Evolutionary conservation across 2,888 invertebrate genomes (phyloP), one percentile per base, ranked within the genome.

Genomic region (Parnassius glacialis): DNA sequence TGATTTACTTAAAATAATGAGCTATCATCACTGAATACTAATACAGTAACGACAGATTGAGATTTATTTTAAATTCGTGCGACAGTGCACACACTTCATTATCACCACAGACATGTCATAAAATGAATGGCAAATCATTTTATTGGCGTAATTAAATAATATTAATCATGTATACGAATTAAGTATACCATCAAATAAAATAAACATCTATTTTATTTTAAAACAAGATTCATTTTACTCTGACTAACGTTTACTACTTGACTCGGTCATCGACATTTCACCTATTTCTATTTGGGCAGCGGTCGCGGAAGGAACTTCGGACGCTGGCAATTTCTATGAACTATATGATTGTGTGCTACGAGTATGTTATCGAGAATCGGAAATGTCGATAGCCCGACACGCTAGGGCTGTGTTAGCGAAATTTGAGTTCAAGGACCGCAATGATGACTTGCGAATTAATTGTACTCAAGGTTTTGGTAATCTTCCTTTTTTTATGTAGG

Each of bases 231-330:
- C 43, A 61, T 10, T 61, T 64, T 61, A 48, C 57, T 59, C 9
- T 50, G 9, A 1, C 59, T 69, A 12, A 2, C 43, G n/a, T 44
- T 73, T 68, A 64, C 10, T 41, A 50, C 70, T 59, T 52, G 25
- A 43, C 59, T 66, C 68, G 78, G 76, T 79, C 80, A 70, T 70
- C 67, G 74, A 74, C 78, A 65, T 70, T 76, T 78, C 74, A 76
- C 78, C 78, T 73, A 81, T 79, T 78, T 80, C 72, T 70, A 74
- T 73, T 74, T 70, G 68, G 70, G 68, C 69, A 68, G 67, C 58
- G 67, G 65, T 47, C 68, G 67, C 67, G 65, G 69, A 70, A 72
- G 67, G 64, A 68, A 65, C 64, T 52, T 56, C 59, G 50, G 43
- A 50, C 52, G 20, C 54, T 61, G 61, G 57, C 52, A 44, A 62